phyloP scores from a whole-genome alignment of 2,888 invertebrate genomes.

The Fissipunctia ypsillon region DNA sequence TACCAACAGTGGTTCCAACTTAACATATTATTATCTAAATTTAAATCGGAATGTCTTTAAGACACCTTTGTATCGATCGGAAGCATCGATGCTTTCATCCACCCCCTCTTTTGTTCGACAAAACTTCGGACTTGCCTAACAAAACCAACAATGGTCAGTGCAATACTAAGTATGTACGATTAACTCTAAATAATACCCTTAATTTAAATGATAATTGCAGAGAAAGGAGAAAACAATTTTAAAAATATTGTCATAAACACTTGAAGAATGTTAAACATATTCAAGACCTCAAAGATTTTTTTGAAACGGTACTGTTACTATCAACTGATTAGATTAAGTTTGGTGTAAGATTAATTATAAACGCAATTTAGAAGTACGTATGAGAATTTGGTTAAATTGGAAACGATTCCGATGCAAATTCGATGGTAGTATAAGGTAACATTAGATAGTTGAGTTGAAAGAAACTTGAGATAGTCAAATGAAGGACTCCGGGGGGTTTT shows the following conservation, averaged over 20 bases:
- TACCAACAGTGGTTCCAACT: slow-evolving; percentile 65
- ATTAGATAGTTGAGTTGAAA: slow-evolving; percentile 23
- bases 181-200: slow-evolving; percentile 49
- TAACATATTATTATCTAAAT: slow-evolving; percentile 69
- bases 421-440: slow-evolving; percentile 23
- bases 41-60: slow-evolving; percentile 69
- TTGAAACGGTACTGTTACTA: slow-evolving; percentile 23
- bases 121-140: rapidly evolving
- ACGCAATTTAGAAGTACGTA: slow-evolving; percentile 27
- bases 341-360: slow-evolving; percentile 58
- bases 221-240: slow-evolving; percentile 60
- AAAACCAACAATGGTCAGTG: slow-evolving; percentile 28
- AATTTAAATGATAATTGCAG: slow-evolving; percentile 65
- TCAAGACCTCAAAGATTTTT: slow-evolving; percentile 22
- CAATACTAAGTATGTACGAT: slow-evolving; percentile 25
- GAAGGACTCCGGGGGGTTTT: slow-evolving; percentile 44
- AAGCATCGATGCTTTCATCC: slow-evolving; percentile 51
- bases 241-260: slow-evolving; percentile 36
- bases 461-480: slow-evolving; percentile 42
- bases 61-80: slow-evolving; percentile 66
- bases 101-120: slow-evolving; percentile 8
- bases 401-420: slow-evolving; percentile 63
- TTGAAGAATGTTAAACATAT: slow-evolving; percentile 50
- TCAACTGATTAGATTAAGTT: slow-evolving; percentile 49
- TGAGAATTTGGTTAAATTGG: slow-evolving; percentile 47